Evolutionary conservation across 1,140 invertebrate species (phyloP), one percentile per base, ranked within the genome.

Genomic region (Dysdera silvatica): DNA sequence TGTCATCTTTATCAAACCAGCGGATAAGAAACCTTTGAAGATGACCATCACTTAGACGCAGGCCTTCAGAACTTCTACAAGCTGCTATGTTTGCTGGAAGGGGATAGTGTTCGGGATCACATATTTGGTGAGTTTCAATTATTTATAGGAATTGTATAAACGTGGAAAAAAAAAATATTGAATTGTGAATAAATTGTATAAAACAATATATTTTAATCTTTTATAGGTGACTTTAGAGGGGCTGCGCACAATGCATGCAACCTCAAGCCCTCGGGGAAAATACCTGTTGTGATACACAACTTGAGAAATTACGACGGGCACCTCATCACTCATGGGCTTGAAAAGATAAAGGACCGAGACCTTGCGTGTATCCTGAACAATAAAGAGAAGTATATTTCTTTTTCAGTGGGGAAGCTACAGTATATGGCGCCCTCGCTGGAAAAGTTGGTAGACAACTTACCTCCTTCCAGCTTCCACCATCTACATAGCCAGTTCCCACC

Each of bases 321-420:
- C 24, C 4, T 28, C 2, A 8, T 48, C 6, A 59, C n/a, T n/a
- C 20, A 59, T 20, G 20, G 10, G 16, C n/a, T 59, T 8, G 45
- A 7, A 4, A 58, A 47, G 20, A 7, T 47, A n/a, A 47, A 58
- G 18, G 41, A 45, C 23, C 24, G 20, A 0, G 26, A 31, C 5
- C 26, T 56, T 24, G 4, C 4, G 1, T 24, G 40, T 20, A 16
- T 56, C 24, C 8, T 40, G 16, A n/a, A n/a, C n/a, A n/a, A n/a
- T n/a, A n/a, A n/a, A 26, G 53, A 43, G 37, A 56, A 56, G 28
- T 41, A 56, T 29, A 56, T 56, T 12, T 4, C 53, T 28, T 56
- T 56, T 23, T 28, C 5, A 3, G 8, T 43, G 5, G 24, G 20
- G 1, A 40, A 43, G 26, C 23, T 28, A 3, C 3, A 24, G 16